Conservation (phyloP, 2,888 invertebrate genomes). For the Corbicula japonica region DNA sequence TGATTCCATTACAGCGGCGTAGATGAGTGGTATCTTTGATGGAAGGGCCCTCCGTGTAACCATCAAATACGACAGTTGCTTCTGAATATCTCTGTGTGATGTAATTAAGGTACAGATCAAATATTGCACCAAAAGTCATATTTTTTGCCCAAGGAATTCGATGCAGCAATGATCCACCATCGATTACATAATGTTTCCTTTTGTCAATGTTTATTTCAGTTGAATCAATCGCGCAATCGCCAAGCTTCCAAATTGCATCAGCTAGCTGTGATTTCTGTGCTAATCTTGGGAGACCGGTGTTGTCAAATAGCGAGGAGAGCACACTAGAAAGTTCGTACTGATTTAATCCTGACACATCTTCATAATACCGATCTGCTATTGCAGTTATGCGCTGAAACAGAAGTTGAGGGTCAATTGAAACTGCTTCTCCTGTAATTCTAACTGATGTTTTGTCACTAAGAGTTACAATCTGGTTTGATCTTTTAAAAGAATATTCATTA, state of each 20-base stretch:
- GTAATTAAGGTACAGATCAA: constrained; percentile 17
- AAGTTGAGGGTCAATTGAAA: too few species aligned
- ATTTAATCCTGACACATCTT: constrained; percentile 41
- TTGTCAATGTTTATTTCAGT: background rate
- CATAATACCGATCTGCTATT: background rate
- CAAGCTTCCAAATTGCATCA: constrained; percentile 54
- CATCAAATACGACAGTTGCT: constrained; percentile 47
- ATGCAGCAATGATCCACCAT: constrained; percentile 67
- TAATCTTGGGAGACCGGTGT: constrained; percentile 33
- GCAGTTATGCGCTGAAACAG: background rate
- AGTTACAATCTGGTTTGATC: too few species aligned
- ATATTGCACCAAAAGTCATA: constrained; percentile 14
- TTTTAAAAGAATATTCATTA: too few species aligned
- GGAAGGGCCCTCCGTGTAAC: constrained; percentile 30
- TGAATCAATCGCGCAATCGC: constrained; percentile 5
- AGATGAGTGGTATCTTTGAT: constrained; percentile 40
- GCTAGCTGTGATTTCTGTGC: constrained; percentile 61
- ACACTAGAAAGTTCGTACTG: constrained; percentile 59
- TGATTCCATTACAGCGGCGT: constrained; percentile 10
- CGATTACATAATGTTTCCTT: constrained; percentile 43
- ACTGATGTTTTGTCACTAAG: too few species aligned
- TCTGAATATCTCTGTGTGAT: constrained; percentile 8
- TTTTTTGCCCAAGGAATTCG: constrained; percentile 49
- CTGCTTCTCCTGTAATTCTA: too few species aligned
- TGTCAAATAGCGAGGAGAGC: constrained; percentile 64